Percentiles rank a stretch among this genome's conserved stretches.
These are phyloP conservation scores for Trogon melanurus DNA, from an alignment of 2,113 vertebrate genomes.

Conservation along the genomic window DNA sequence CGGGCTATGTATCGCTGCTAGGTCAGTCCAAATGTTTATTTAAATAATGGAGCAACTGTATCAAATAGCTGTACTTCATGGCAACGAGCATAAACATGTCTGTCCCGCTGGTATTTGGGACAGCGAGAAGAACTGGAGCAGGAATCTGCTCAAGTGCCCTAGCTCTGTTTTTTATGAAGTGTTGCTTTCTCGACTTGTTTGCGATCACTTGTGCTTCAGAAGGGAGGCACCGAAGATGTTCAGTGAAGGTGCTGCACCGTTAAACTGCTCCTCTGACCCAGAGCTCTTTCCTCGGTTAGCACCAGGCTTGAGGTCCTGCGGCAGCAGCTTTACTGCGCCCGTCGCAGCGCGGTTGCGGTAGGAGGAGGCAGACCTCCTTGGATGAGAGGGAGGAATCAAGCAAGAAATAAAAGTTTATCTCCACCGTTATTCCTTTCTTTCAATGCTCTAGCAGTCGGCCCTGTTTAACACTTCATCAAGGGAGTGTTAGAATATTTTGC, in stretches of 20 bases:
- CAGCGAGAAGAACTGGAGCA: not conserved
- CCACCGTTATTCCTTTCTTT: not conserved
- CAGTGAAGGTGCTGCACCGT: not conserved
- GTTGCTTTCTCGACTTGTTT: not conserved
- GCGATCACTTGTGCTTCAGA: not conserved
- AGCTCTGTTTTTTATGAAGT: not conserved
- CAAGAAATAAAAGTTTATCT: not conserved
- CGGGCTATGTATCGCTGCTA: not conserved
- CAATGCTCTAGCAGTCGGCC: not conserved
- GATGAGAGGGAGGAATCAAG: not conserved
- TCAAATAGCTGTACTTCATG: not conserved
- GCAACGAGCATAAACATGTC: not conserved
- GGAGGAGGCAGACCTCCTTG: not conserved
- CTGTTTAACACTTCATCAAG: not conserved
- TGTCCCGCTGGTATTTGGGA: not conserved
- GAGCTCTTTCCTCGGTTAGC: not conserved
- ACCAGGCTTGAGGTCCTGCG: not conserved
- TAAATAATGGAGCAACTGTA: not conserved
- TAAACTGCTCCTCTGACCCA: not conserved
- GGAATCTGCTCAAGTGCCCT: not conserved
- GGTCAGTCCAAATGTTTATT: not conserved
- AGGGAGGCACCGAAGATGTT: not conserved
- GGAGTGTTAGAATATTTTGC: not conserved
- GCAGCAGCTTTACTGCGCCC: not conserved
- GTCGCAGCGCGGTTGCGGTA: fast-evolving